Evolutionary conservation across 1,140 invertebrate genomes (phyloP), one percentile per base, ranked within the genome.

Genomic region (Belonocnema kinseyi): DNA sequence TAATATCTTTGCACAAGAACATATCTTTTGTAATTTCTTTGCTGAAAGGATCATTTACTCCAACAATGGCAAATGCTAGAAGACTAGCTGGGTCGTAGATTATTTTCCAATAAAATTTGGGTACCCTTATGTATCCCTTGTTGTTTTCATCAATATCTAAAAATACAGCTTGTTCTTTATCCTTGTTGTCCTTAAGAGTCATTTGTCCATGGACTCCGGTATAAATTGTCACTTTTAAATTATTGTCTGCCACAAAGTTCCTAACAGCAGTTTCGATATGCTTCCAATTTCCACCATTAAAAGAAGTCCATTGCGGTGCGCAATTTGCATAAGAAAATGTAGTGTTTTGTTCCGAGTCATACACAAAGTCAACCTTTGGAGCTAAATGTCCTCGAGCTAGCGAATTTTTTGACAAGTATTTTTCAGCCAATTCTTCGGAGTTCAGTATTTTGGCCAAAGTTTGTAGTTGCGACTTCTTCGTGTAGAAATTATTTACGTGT

Each of bases 41-140:
- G 0, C 88, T 83, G 81, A 94, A 93, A 0, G 94, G 94, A 87
- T 95, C 94, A 85, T 95, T 95, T 17, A 94, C 89, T 33, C 93
- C 93, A 2, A 95, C 85, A 77, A 95, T 93, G 4, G 92, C 94
- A 2, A 93, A 92, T 2, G 93, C 94, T 3, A 87, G 82, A 61
- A 91, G 90, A 3, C 85, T 88, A 8, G 82, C 75, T 13, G 90
- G 88, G 78, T 95, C 91, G 79, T 94, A 92, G 2, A 94, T 88
- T 11, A 95, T 88, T 91, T 95, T 94, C 92, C 93, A 94, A 76
- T 90, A 94, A 52, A 93, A 92, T 81, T 91, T 86, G 0, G 94
- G 94, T 0, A 94, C 93, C 0, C 92, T 90, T 13, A 94, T 75
- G 2, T 77, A 83, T n/a, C 40, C 40, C 17, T 82, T 78, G 12